phyloP scores from a whole-genome alignment of 64 coral and sea anemone genomes.

The Porites lutea region DNA sequence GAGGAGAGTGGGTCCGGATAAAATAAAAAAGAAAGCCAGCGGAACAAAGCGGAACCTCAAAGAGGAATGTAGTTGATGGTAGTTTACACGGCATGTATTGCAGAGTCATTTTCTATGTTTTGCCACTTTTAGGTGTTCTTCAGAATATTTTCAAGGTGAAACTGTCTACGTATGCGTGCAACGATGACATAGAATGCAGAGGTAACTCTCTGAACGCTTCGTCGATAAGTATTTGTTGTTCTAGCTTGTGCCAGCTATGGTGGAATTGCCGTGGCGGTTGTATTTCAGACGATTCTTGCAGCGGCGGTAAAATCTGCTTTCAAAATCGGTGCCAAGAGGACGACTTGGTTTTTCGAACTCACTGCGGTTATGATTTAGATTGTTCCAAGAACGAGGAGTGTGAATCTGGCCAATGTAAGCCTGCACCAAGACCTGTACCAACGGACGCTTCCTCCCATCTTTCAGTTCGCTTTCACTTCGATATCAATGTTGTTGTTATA shows the following conservation, averaged over 20 bases:
- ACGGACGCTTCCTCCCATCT: background rate
- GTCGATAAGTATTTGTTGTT: background rate
- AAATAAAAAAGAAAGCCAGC: background rate
- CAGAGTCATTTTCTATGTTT: background rate
- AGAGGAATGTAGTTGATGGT: no score
- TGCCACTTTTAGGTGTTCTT: conserved; percentile 11
- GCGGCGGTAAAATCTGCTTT: background rate
- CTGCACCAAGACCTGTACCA: background rate
- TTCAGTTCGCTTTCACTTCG: conserved; percentile 2
- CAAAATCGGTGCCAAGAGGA: background rate
- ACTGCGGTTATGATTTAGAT: background rate
- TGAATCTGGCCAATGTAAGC: conserved; percentile 37
- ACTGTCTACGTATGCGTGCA: background rate
- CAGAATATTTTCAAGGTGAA: conserved; percentile 15
- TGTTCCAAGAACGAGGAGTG: conserved; percentile 10
- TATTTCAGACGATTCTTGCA: conserved; percentile 7
- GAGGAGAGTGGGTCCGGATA: background rate
- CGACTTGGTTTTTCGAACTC: background rate
- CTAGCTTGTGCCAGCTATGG: background rate
- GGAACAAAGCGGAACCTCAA: no score
- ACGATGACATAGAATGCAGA: background rate
- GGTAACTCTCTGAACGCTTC: conserved; percentile 1
- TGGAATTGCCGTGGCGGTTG: background rate
- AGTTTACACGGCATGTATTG: background rate
- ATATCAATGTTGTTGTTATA: background rate